Conservation (phyloP, 2,113 vertebrate species). For the Cinclus mexicanus region DNA sequence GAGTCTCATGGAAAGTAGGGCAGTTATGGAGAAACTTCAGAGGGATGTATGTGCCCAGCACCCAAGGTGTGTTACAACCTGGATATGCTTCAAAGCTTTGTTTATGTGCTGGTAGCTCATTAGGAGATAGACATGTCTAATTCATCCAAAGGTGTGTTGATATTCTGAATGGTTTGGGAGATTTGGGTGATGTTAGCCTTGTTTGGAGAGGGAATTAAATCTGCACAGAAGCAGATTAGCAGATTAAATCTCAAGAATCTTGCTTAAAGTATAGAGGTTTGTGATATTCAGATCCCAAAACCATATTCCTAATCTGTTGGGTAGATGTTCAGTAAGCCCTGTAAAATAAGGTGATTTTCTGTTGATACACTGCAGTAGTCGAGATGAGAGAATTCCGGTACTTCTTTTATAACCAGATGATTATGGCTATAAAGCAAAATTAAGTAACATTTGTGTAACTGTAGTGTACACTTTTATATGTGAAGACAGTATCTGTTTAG, state of each 20-base stretch:
- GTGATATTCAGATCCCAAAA: background rate
- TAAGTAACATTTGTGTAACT: background rate
- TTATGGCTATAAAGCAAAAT: background rate
- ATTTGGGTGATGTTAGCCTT: background rate
- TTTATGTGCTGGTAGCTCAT: background rate
- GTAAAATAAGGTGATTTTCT: background rate
- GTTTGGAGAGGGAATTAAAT: background rate
- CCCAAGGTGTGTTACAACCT: background rate
- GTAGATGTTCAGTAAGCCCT: background rate
- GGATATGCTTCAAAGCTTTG: background rate
- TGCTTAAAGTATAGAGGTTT: background rate
- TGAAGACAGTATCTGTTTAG: background rate
- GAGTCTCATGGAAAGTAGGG: background rate
- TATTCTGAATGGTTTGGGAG: background rate
- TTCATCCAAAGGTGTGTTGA: background rate
- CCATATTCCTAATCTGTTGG: background rate
- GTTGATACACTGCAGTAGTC: background rate
- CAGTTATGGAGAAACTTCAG: background rate
- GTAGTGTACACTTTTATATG: background rate
- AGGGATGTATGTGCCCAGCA: rapidly evolving
- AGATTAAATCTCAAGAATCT: background rate
- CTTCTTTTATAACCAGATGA: background rate
- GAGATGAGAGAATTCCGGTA: background rate
- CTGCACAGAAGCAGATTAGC: background rate
- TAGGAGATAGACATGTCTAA: background rate